Percentiles rank a stretch among this genome's conserved stretches.
phyloP scores from a whole-genome alignment of 23 tunicate genomes.

The Clavelina lepadiformis region DNA sequence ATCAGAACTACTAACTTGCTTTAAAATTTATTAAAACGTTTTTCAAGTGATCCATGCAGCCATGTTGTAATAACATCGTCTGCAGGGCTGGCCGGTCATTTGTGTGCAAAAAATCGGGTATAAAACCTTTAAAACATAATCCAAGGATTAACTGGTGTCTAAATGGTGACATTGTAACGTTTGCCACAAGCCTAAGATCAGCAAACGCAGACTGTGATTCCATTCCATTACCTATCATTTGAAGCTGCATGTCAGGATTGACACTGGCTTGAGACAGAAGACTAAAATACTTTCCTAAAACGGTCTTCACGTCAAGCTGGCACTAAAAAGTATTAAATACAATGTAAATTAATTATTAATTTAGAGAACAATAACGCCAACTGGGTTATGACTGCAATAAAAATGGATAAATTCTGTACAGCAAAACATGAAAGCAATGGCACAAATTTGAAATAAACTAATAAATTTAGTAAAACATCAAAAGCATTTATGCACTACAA shows the following conservation, averaged over 20 bases:
- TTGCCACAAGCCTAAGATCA: background rate
- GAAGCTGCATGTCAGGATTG: slow-evolving; percentile 75
- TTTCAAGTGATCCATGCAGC: slow-evolving; percentile 73
- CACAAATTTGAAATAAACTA: too few species aligned
- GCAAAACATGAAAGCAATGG: too few species aligned
- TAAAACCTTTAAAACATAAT: slow-evolving; percentile 44
- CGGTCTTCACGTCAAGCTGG: slow-evolving; percentile 64
- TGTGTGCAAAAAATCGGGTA: slow-evolving; percentile 68
- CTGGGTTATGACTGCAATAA: too few species aligned
- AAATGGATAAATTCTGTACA: too few species aligned
- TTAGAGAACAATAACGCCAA: background rate
- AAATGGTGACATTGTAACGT: background rate
- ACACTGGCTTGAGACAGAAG: slow-evolving; percentile 49
- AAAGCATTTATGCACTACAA: too few species aligned
- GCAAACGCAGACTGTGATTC: background rate
- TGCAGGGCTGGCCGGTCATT: slow-evolving; percentile 72
- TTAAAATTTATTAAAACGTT: slow-evolving; percentile 52
- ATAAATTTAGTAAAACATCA: too few species aligned
- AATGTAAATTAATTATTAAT: background rate
- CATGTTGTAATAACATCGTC: slow-evolving; percentile 69
- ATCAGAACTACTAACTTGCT: slow-evolving; percentile 30
- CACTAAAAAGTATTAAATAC: slow-evolving; percentile 47
- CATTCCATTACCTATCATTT: slow-evolving; percentile 45
- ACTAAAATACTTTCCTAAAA: slow-evolving; percentile 63
- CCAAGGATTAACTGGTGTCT: background rate